A percentile compares a stretch with the other conserved stretches of the same genome.
Conservation (phyloP, 1,140 invertebrate genomes). For the Diachasmimorpha longicaudata region DNA sequence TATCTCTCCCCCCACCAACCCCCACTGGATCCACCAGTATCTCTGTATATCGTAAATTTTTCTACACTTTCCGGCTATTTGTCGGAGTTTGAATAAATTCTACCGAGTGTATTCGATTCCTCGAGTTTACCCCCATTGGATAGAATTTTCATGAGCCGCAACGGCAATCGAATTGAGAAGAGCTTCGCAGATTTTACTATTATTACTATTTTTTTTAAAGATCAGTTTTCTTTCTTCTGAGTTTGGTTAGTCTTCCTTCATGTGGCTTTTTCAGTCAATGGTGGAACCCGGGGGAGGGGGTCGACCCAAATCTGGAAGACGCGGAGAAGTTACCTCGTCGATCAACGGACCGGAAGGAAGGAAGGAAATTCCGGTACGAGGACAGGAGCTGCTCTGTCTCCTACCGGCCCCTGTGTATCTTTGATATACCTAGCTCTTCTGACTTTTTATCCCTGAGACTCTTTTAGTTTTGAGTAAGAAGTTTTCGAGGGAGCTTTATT, state of each 20-base stretch:
- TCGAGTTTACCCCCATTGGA: constrained; percentile 22
- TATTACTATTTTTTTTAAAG: neutral
- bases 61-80: constrained; percentile 30
- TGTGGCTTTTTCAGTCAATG: neutral
- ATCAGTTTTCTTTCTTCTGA: neutral
- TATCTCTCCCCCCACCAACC: constrained; percentile 16
- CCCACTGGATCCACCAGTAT: neutral
- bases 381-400: constrained; percentile 18
- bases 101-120: constrained; percentile 29
- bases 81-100: constrained; percentile 31
- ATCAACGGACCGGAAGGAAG: constrained; percentile 26
- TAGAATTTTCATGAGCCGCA: constrained; percentile 29
- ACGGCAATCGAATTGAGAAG: constrained; percentile 12
- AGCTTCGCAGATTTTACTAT: neutral
- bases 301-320: constrained; percentile 20
- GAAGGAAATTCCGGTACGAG: constrained; percentile 26
- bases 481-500: constrained; percentile 14
- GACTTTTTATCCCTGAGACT: neutral
- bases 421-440: constrained; percentile 12
- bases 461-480: neutral
- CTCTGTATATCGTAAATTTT: constrained; percentile 30
- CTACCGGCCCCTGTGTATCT: constrained; percentile 17
- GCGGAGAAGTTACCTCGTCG: constrained; percentile 26
- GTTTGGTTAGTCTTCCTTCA: neutral
- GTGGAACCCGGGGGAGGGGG: neutral